phyloP scores from a whole-genome alignment of 1,140 invertebrate genomes.

The Geopemphigus sp. region DNA sequence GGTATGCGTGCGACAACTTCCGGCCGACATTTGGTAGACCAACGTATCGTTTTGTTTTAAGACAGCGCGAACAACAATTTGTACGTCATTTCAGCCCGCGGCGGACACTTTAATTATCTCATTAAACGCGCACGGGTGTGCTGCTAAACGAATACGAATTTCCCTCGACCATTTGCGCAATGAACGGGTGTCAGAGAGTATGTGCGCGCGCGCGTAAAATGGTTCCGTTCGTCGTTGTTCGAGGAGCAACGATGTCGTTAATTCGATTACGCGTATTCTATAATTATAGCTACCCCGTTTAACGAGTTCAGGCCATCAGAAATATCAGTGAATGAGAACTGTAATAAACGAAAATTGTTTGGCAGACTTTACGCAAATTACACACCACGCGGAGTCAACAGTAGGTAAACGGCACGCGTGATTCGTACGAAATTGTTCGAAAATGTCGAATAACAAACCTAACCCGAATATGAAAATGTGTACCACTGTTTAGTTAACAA shows the following conservation, averaged over 20 bases:
- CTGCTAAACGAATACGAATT: not conserved
- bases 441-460: too few relatives aligned
- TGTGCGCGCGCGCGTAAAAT: not conserved
- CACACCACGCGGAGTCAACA: not conserved
- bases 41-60: conserved; percentile 14
- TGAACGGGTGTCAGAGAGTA: not conserved
- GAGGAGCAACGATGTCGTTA: not conserved
- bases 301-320: not conserved
- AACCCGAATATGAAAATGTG: too few relatives aligned
- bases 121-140: conserved; percentile 21
- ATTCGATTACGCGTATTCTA: conserved; percentile 3
- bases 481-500: not conserved
- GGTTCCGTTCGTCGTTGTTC: too few relatives aligned
- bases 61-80: conserved; percentile 10
- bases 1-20: conserved; percentile 30
- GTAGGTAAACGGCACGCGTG: not conserved
- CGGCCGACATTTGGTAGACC: conserved; percentile 47
- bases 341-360: conserved; percentile 10
- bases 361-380: not conserved
- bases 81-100: conserved; percentile 18
- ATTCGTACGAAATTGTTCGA: not conserved
- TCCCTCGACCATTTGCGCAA: not conserved
- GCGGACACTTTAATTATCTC: conserved; percentile 20
- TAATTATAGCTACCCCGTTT: not conserved
- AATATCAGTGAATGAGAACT: not conserved